Evolutionary conservation across 2,797 vertebrate genomes (phyloP).

Genomic region (Malacoraja senta): DNA sequence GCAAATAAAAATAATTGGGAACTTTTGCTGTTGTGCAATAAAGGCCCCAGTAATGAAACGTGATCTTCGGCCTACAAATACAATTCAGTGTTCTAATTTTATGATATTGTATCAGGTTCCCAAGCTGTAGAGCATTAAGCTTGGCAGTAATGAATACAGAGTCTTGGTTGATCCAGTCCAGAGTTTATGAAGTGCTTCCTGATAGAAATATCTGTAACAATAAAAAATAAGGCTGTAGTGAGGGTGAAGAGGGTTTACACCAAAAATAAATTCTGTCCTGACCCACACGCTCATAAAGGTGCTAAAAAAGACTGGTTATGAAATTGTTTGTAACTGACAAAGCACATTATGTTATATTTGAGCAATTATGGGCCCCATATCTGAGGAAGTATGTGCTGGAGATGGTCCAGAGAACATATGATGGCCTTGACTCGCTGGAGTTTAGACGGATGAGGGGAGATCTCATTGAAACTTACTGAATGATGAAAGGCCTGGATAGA

Average conservation of each 20-base stretch:
- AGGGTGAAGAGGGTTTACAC: neutral
- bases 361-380: no score
- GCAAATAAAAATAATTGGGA: no score
- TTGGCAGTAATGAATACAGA: neutral
- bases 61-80: neutral
- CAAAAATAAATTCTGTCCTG: neutral
- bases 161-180: neutral
- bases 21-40: neutral
- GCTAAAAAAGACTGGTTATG: neutral
- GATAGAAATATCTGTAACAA: no score
- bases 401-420: no score
- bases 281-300: neutral
- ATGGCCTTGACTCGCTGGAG: no score
- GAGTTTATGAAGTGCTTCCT: neutral
- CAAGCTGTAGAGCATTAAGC: neutral
- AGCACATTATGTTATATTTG: neutral
- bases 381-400: no score
- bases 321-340: neutral
- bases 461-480: no score
- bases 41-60: neutral
- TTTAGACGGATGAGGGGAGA: no score
- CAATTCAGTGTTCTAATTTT: neutral
- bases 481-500: no score
- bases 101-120: no score
- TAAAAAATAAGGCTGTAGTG: neutral